Evolutionary conservation across 1,140 invertebrate genomes (phyloP), one percentile per base, ranked within the genome.

Genomic region (Calosoma granatense): DNA sequence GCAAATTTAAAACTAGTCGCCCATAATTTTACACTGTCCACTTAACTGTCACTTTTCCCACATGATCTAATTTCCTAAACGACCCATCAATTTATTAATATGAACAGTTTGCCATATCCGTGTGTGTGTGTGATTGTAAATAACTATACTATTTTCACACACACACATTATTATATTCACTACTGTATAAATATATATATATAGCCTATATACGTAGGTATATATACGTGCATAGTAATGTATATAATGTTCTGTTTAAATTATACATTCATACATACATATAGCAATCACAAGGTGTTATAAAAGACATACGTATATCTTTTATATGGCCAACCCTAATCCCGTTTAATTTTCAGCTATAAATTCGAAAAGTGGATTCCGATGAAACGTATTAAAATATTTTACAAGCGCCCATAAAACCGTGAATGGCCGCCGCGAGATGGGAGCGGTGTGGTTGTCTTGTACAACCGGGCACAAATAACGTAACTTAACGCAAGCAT

Each of bases 21-120:
- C 26, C 14, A 11, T 47, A 47, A 47, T 3, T 47, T 47, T 12
- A 47, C 41, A 14, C 26, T 30, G 26, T n/a, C n/a, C 26, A 6
- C 3, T 9, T 47, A 47, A 47, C 3, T 47, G 41, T 47, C 41
- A 4, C 6, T 17, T 47, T 17, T 12, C 17, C 15, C 41, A 17
- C 17, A 47, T 47, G 41, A 47, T 47, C 41, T 47, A 47, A 47
- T 47, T 47, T 47, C 15, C 17, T 47, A 12, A 47, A 47, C 41
- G 17, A 17, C 41, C 41, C 9, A 47, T 47, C 41, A 47, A 11
- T 47, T 47, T 17, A 47, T 17, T 47, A 30, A 30, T 30, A 30
- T 30, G 26, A 30, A n/a, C n/a, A n/a, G n/a, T n/a, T n/a, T n/a
- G n/a, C n/a, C 26, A 36, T 36, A n/a, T 36, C n/a, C 26, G 26